Conservation (phyloP, 2,113 vertebrate genomes). For the Accipiter virgatus region DNA sequence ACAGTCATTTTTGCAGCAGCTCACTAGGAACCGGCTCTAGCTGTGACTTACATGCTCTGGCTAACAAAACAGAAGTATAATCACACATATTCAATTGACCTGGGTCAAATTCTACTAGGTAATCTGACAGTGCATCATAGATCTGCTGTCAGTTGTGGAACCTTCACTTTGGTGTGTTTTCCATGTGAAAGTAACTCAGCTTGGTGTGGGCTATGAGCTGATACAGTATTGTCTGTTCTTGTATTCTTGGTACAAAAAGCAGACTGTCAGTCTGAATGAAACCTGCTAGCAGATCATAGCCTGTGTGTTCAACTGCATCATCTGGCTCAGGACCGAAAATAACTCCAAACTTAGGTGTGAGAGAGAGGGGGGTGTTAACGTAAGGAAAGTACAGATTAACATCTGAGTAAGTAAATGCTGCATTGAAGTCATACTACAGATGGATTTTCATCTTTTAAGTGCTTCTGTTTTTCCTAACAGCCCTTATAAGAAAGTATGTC, state of each 20-base stretch:
- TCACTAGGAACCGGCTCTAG: not conserved
- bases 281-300: not conserved
- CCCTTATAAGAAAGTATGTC: not conserved
- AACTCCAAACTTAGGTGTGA: not conserved
- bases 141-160: not conserved
- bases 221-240: not conserved
- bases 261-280: not conserved
- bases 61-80: not conserved
- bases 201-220: not conserved
- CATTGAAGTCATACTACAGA: not conserved
- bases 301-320: not conserved
- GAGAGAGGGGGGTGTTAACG: not conserved
- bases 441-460: not conserved
- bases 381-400: not conserved
- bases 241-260: not conserved
- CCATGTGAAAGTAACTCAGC: not conserved
- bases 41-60: not conserved
- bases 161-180: not conserved
- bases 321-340: not conserved
- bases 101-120: not conserved
- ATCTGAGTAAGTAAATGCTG: not conserved
- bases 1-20: not conserved
- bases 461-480: not conserved
- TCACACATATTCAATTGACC: not conserved
- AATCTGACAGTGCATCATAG: not conserved